Base-by-base conservation (phyloP, 2,113 vertebrate genomes). In the Xenopus tropicalis region DNA sequence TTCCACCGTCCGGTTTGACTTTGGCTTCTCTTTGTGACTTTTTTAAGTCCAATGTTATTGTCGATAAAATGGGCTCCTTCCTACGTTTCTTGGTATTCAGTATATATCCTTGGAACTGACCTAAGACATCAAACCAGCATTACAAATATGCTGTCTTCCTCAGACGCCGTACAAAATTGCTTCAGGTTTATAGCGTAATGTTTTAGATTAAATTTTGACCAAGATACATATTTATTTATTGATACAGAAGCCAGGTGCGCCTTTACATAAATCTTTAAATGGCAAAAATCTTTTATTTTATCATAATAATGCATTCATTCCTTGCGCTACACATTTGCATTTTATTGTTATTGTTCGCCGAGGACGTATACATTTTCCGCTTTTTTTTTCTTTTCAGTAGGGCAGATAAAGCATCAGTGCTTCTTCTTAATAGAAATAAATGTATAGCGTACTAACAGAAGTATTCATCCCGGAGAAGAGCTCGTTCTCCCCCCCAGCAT, bases 181-280 rank as follows among this genome's bases (percentile, higher is more conserved):
- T 69, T 37, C 59, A 61, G 66, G 58, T 76, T 56, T 76, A 29
- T 63, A 56, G 57, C 19, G 29, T 69, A 69, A 69, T 22, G 57
- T 14, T 68, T 52, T 37, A 62, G 14, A 44, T 76, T 69, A 76
- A 62, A 61, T 63, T 52, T 25, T 54, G 43, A 14, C 65, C 61
- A 29, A 52, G 59, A 76, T 69, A 76, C 59, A 69, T 75, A 75
- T 69, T 75, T 57, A 76, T 75, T 69, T 75, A 69, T 69, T 69
- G 66, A 69, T 63, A 76, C 42, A 56, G 58, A 63, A 69, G 37
- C 56, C 58, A 42, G 22, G 69, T 69, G 46, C 59, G n/a, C 46
- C 72, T 29, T 69, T 42, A 17, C 66, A 75, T 69, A 43, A 69
- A 75, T 69, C 58, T 44, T 43, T 54, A 63, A 59, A 67, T 8